Evolutionary conservation across 2,888 invertebrate genomes (phyloP).

Genomic region (Zonitis immaculata): DNA sequence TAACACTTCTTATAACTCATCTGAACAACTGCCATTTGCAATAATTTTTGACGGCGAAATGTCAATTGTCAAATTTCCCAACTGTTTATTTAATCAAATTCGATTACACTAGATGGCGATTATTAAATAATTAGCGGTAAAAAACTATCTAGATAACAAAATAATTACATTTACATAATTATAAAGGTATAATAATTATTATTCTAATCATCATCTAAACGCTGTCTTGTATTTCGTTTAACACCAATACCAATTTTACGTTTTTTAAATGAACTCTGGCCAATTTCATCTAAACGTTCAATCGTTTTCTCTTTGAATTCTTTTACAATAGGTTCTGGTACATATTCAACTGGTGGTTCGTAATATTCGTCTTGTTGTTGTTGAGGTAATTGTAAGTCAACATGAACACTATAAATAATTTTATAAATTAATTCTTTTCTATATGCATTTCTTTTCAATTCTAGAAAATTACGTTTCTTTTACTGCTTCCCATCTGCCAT

Average conservation of each 20-base stretch:
- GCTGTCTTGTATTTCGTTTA: slow-evolving; percentile 61
- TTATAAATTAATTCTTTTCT: too few species aligned
- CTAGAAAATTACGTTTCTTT: slow-evolving; percentile 58
- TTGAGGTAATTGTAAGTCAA: slow-evolving; percentile 70
- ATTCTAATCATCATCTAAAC: slow-evolving; percentile 58
- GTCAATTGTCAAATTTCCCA: slow-evolving; percentile 5
- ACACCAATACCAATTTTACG: slow-evolving; percentile 56
- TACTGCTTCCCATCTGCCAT: slow-evolving; percentile 72
- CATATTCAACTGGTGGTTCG: slow-evolving; percentile 44
- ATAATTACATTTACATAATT: neutral
- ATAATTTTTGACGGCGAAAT: slow-evolving; percentile 17
- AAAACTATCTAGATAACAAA: neutral
- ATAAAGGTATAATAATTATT: neutral
- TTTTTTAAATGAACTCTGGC: slow-evolving; percentile 60
- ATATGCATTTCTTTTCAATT: too few species aligned
- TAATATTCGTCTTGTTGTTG: slow-evolving; percentile 35
- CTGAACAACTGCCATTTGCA: slow-evolving; percentile 43
- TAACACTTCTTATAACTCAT: slow-evolving; percentile 33
- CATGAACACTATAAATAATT: slow-evolving; percentile 39
- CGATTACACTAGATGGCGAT: neutral
- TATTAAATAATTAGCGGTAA: neutral
- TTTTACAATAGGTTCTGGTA: slow-evolving; percentile 50
- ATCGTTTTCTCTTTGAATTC: slow-evolving; percentile 61
- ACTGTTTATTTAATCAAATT: neutral
- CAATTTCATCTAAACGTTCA: slow-evolving; percentile 50